These are phyloP conservation scores for Platynereis dumerilii DNA, from an alignment of 2,888 invertebrate genomes.

Conservation along the genomic window DNA sequence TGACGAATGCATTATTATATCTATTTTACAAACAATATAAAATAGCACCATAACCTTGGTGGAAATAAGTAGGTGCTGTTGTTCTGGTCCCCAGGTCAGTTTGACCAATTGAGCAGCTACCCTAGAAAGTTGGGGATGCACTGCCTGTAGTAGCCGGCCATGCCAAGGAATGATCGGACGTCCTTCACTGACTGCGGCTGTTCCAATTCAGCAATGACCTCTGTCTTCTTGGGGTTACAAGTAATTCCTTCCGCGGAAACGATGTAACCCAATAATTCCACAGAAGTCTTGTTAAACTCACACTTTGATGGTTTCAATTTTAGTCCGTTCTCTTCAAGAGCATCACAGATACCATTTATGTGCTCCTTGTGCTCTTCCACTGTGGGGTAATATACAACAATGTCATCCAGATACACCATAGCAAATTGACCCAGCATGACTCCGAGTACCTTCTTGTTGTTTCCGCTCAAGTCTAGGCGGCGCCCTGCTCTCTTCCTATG, in stretches of 20 bases:
- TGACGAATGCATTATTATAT: too few relatives aligned
- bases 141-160: constrained; percentile 26
- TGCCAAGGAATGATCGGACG: constrained; percentile 14
- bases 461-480: too few relatives aligned
- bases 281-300: not conserved
- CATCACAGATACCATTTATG: constrained; percentile 5
- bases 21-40: too few relatives aligned
- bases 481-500: too few relatives aligned
- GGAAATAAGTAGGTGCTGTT: constrained; percentile 9
- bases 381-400: constrained; percentile 7
- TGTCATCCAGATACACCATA: too few relatives aligned
- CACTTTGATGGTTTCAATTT: constrained; percentile 12
- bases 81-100: constrained; percentile 9
- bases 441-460: too few relatives aligned
- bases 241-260: constrained; percentile 25
- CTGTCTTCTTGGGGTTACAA: constrained; percentile 10
- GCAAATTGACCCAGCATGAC: too few relatives aligned
- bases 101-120: constrained; percentile 14
- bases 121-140: constrained; percentile 21
- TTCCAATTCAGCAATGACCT: constrained; percentile 7
- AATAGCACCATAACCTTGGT: constrained; percentile 9
- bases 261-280: constrained; percentile 12
- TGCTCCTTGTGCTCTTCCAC: constrained; percentile 12
- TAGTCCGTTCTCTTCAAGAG: not conserved
- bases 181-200: constrained; percentile 9